Base-by-base conservation (phyloP, 2,797 vertebrate genomes). In the Miichthys miiuy region DNA sequence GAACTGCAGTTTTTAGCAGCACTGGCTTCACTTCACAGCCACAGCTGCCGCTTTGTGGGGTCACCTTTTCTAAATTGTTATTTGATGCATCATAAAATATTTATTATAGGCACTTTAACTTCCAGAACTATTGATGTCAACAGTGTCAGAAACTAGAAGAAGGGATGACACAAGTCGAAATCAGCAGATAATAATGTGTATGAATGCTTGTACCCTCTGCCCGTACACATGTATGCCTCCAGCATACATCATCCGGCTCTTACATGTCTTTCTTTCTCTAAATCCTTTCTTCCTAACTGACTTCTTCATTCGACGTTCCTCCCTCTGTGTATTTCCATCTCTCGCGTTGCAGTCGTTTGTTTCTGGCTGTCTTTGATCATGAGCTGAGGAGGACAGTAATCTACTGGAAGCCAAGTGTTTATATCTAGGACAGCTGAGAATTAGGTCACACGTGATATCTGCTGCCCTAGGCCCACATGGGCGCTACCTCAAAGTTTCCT, bases 341-440 rank as follows among this genome's bases (percentile, higher is more conserved):
- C 79, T 77, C 25, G 42, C n/a, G 58, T 55, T 82, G 69, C 68
- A 62, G 68, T 68, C 65, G 11, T 86, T 89, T 88, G 85, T 89
- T 89, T 89, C 75, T 77, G 44, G n/a, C 76, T 51, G 72, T 86
- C 87, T 93, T 91, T 92, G 86, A 91, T 92, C 87, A 61, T 73
- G 77, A 84, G 84, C 87, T 89, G 87, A 88, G 75, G 82, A 87
- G 79, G 88, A 91, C 88, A 89, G 82, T 89, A 84, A 91, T 91
- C 88, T 87, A 90, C 81, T 88, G 76, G 85, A 92, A 90, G 85
- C 83, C 85, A 89, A 93, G 88, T 86, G 84, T 92, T 87, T 89
- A 88, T 91, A 91, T 89, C 90, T 92, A 83, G 91, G 88, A 92
- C 91, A 89, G 88, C 75, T 78, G 78, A 90, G 83, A 93, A 93